These are phyloP conservation scores for Catharus ustulatus DNA, from an alignment of 2,797 vertebrate genomes.

Conservation along the genomic window DNA sequence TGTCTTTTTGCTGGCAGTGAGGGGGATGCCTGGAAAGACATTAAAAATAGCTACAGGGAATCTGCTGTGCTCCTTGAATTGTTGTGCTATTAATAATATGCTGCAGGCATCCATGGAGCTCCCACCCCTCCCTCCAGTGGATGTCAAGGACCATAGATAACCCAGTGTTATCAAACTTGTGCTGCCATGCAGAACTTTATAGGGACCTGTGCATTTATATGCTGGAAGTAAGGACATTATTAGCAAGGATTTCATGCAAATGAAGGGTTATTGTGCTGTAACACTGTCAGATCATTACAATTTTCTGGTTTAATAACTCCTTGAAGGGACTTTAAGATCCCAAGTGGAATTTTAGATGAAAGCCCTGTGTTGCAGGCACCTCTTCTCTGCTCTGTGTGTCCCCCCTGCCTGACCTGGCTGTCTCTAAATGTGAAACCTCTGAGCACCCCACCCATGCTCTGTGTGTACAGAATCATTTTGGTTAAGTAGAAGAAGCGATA, in stretches of 20 bases:
- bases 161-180: background rate
- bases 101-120: background rate
- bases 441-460: background rate
- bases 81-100: background rate
- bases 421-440: accelerated
- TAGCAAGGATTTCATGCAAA: background rate
- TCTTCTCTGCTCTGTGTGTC: background rate
- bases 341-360: background rate
- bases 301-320: background rate
- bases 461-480: background rate
- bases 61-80: background rate
- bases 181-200: background rate
- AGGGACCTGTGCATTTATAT: accelerated
- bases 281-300: accelerated
- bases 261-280: background rate
- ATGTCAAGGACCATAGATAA: background rate
- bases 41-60: background rate
- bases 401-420: background rate
- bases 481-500: background rate
- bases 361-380: accelerated
- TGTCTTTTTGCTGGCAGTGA: background rate
- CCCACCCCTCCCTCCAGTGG: background rate
- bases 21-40: background rate
- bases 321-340: background rate
- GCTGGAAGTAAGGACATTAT: accelerated